Base-by-base conservation (phyloP, 2,113 vertebrate species). In the Thermophis baileyi region DNA sequence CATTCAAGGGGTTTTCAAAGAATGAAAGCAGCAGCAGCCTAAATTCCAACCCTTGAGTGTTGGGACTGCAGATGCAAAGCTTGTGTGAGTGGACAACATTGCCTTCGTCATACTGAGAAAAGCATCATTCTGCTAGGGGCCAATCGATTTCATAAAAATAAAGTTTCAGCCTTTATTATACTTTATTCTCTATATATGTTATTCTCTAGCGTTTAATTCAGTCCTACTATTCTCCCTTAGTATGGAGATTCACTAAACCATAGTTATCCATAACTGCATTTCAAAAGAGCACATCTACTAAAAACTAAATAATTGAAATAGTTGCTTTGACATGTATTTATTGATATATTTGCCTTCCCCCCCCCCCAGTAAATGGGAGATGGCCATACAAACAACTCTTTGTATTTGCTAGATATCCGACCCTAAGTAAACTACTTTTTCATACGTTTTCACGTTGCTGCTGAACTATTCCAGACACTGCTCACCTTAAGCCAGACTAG, bases 111-210 rank as follows among this genome's bases (percentile, higher is more conserved):
- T 81, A 40, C 6, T 44, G 74, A 81, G n/a, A 40, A 35, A 74
- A 74, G 1, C 60, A n/a, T n/a, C 4, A 4, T 69, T 81, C 69
- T 81, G n/a, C 18, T 81, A 22, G 69, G n/a, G 69, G 14, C 35
- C 7, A 8, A 74, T 7, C 0, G 0, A 1, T 74, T 6, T 35
- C n/a, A n/a, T n/a, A n/a, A n/a, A n/a, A n/a, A n/a, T n/a, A n/a
- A 74, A 74, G 2, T 6, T 35, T 20, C n/a, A 74, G 69, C n/a
- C 16, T 54, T 54, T 20, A 20, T 20, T 16, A 2, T n/a, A 69
- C 30, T 69, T 18, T 18, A 18, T 69, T 69, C 14, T 35, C 63
- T 6, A 69, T 0, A 6, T 44, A 81, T 18, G 44, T 44, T 22
- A 81, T 81, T 81, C 74, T 81, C 35, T 22, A 81, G 18, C 35